These are phyloP conservation scores for Silvanus unidentatus DNA, from an alignment of 2,888 invertebrate genomes.

Conservation along the genomic window DNA sequence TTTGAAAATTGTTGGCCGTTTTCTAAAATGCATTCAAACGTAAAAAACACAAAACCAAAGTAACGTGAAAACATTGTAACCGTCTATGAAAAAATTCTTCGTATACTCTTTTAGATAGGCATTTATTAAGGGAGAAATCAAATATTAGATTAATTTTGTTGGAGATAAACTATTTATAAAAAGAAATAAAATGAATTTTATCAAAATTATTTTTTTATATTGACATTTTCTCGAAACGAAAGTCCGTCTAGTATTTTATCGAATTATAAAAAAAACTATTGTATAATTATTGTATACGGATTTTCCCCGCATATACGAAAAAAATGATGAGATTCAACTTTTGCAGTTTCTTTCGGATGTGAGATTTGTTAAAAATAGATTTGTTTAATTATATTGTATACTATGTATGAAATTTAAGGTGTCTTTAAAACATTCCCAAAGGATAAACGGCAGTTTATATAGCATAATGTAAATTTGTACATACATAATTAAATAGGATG, in stretches of 20 bases:
- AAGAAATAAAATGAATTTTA: too few species aligned
- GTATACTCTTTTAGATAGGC: too few species aligned
- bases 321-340: neutral
- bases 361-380: slow-evolving; percentile 23
- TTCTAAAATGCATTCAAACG: too few species aligned
- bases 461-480: slow-evolving; percentile 3
- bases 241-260: slow-evolving; percentile 28
- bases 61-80: too few species aligned
- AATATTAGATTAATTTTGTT: too few species aligned
- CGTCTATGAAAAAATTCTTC: too few species aligned
- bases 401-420: neutral
- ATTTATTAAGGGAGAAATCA: too few species aligned
- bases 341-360: slow-evolving; percentile 10
- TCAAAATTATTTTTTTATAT: too few species aligned
- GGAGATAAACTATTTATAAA: too few species aligned
- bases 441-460: neutral
- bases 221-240: slow-evolving; percentile 7
- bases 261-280: slow-evolving; percentile 13
- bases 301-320: slow-evolving; percentile 8
- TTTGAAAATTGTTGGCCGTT: too few species aligned
- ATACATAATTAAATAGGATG: neutral
- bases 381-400: slow-evolving; percentile 11
- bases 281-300: slow-evolving; percentile 33
- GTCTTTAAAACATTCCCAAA: slow-evolving; percentile 3
- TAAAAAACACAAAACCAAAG: too few species aligned